These are phyloP conservation scores for Schizotus pectinicornis DNA, from an alignment of 2,888 invertebrate genomes.

Conservation along the genomic window DNA sequence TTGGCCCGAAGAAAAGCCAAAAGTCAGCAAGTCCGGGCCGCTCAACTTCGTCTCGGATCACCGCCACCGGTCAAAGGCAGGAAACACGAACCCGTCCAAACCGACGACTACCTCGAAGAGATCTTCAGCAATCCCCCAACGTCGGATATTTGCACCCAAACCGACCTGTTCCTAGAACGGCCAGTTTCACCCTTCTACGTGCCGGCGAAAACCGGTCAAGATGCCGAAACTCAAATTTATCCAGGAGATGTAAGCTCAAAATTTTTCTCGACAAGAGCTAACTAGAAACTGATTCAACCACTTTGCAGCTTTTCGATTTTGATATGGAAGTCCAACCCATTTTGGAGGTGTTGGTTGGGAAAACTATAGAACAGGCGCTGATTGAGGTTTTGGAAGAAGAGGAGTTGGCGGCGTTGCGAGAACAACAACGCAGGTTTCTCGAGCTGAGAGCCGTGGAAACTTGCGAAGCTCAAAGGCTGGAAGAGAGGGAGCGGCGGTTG, in stretches of 20 bases:
- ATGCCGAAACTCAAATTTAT: slow-evolving; percentile 81
- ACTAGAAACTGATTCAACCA: slow-evolving; percentile 59
- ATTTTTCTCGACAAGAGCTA: background rate
- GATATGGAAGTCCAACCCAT: slow-evolving; percentile 90
- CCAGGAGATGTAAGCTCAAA: slow-evolving; percentile 80
- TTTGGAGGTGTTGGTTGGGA: slow-evolving; percentile 86
- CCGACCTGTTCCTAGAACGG: slow-evolving; percentile 84
- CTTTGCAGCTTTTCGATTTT: slow-evolving; percentile 85
- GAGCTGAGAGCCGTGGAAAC: slow-evolving; percentile 81
- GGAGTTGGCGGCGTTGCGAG: slow-evolving; percentile 80
- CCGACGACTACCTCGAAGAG: slow-evolving; percentile 89
- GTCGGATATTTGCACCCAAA: slow-evolving; percentile 76
- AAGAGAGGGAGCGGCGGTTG: slow-evolving; percentile 77
- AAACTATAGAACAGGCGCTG: slow-evolving; percentile 87
- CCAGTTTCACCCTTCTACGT: slow-evolving; percentile 81
- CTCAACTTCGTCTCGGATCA: slow-evolving; percentile 66
- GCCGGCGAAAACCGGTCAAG: slow-evolving; percentile 78
- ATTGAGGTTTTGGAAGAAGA: slow-evolving; percentile 93
- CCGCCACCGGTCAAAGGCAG: slow-evolving; percentile 84
- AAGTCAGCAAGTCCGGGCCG: slow-evolving; percentile 62
- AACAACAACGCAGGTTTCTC: slow-evolving; percentile 76
- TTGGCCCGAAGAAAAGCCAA: slow-evolving; percentile 74
- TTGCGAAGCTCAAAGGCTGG: slow-evolving; percentile 69
- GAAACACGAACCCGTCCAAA: slow-evolving; percentile 87
- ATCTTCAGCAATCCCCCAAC: slow-evolving; percentile 77